Evolutionary conservation across 23 tunicate species (phyloP).

Genomic region (Halocynthia roretzi): DNA sequence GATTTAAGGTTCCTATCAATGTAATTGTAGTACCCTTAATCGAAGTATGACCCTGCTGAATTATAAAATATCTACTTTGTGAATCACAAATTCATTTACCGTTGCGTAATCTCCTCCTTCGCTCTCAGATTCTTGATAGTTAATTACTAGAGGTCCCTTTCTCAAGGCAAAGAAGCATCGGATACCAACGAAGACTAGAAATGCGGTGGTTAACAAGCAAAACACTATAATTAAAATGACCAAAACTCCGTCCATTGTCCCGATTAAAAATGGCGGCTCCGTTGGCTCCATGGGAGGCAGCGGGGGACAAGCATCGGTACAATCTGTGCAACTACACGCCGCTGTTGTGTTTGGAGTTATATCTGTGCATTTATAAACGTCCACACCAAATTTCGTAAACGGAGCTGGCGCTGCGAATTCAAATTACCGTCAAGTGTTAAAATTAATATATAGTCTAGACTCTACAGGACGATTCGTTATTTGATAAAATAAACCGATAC

Average conservation of each 20-base stretch:
- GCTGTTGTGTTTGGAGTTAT: conserved; percentile 22
- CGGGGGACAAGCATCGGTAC: conserved; percentile 69
- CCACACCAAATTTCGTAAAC: conserved; percentile 15
- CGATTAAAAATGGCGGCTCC: conserved; percentile 56
- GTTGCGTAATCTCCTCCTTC: conserved; percentile 7
- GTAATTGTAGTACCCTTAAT: too few species aligned
- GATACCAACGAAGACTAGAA: conserved; percentile 27
- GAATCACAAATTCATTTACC: too few species aligned
- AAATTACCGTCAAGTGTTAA: background rate
- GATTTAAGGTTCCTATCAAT: too few species aligned
- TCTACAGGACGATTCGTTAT: background rate
- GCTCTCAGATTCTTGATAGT: conserved; percentile 4
- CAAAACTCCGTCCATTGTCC: conserved; percentile 61
- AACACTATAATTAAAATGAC: conserved; percentile 75
- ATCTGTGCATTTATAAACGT: conserved; percentile 52
- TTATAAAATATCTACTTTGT: too few species aligned
- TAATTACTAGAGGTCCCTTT: conserved; percentile 5
- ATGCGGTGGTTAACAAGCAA: conserved; percentile 36
- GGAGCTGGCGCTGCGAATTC: conserved; percentile 52
- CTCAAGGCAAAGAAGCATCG: conserved; percentile 4
- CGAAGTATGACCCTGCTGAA: too few species aligned
- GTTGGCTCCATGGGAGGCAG: conserved; percentile 46
- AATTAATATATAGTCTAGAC: background rate
- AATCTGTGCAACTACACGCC: conserved; percentile 95
- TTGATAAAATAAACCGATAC: too few species aligned